Percentiles rank a stretch among this genome's conserved stretches.
Evolutionary conservation across 2,888 invertebrate genomes (phyloP).

Genomic region (Macropis europaea): DNA sequence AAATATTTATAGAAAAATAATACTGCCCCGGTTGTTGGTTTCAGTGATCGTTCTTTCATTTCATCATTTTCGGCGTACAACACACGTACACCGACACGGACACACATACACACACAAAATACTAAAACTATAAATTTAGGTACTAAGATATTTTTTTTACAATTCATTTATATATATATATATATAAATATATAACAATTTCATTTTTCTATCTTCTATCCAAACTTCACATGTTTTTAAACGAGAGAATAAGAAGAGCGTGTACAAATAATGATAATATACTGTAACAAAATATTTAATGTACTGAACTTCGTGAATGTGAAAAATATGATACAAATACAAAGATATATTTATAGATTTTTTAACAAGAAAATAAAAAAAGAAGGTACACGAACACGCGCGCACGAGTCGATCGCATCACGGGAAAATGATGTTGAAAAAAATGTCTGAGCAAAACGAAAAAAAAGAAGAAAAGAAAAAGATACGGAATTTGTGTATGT

Average conservation of each 20-base stretch:
- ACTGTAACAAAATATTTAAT: slow-evolving; percentile 3
- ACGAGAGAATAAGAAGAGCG: background rate
- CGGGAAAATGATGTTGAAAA: too few species aligned
- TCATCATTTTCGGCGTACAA: background rate
- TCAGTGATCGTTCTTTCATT: slow-evolving; percentile 36
- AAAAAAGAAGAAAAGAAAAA: too few species aligned
- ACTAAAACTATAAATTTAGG: background rate
- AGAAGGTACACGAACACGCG: too few species aligned
- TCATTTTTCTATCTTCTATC: background rate
- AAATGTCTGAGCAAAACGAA: too few species aligned
- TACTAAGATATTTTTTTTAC: background rate
- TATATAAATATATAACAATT: background rate
- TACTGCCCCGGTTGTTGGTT: slow-evolving; percentile 76
- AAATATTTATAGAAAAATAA: slow-evolving; percentile 77
- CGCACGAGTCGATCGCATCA: too few species aligned
- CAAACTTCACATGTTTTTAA: background rate
- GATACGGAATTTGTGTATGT: too few species aligned
- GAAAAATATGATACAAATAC: background rate
- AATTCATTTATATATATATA: background rate
- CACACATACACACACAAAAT: too few species aligned
- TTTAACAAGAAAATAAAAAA: too few species aligned
- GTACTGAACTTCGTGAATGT: background rate
- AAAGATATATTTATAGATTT: background rate
- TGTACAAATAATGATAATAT: background rate
- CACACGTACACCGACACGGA: too few species aligned